Percentiles rank a stretch among this genome's conserved stretches.
Evolutionary conservation across 2,113 vertebrate genomes (phyloP).

Genomic region (Gobiocypris rarus): DNA sequence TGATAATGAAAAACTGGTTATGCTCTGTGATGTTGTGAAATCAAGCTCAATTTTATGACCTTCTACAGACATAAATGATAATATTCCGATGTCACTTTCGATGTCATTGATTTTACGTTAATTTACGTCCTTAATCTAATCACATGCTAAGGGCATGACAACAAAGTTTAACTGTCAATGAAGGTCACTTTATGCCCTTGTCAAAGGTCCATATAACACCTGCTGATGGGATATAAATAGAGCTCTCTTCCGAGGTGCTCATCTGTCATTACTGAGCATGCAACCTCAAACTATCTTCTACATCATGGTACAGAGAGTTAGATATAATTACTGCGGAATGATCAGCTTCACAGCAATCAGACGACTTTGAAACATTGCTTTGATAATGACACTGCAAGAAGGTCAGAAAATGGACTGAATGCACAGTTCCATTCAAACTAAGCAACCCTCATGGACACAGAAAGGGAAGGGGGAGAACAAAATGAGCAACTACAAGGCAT

Average conservation of each 20-base stretch:
- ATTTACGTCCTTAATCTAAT: neutral
- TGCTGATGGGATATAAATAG: conserved; percentile 11
- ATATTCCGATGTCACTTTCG: neutral
- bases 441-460: neutral
- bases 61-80: neutral
- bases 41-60: neutral
- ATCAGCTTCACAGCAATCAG: neutral
- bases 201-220: conserved; percentile 1
- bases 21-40: neutral
- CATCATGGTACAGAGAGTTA: neutral
- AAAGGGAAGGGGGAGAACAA: neutral
- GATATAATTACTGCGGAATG: neutral
- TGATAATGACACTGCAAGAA: neutral
- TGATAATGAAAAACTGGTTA: neutral
- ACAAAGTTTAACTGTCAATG: neutral
- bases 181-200: neutral
- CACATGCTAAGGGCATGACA: neutral
- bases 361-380: neutral
- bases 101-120: neutral
- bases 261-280: neutral
- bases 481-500: neutral
- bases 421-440: neutral
- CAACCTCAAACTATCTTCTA: neutral
- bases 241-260: neutral
- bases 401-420: neutral